These are phyloP conservation scores for Eurois occulta DNA, from an alignment of 2,888 invertebrate genomes.

Conservation along the genomic window DNA sequence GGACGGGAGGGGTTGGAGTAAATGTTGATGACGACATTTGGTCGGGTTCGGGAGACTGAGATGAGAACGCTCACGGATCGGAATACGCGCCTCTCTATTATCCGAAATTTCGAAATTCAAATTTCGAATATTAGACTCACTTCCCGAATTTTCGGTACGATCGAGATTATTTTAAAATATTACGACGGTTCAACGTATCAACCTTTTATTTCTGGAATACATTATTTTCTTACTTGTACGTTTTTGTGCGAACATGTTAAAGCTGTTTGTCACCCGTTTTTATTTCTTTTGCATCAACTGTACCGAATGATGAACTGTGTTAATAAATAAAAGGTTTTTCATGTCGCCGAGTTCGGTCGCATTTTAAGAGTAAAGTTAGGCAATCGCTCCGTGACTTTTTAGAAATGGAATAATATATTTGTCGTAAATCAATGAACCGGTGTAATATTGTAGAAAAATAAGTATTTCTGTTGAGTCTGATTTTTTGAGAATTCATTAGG, in stretches of 20 bases:
- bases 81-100: slow-evolving; percentile 64
- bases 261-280: slow-evolving; percentile 65
- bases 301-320: slow-evolving; percentile 75
- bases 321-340: slow-evolving; percentile 82
- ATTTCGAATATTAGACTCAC: slow-evolving; percentile 50
- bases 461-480: slow-evolving; percentile 27
- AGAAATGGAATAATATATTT: slow-evolving; percentile 62
- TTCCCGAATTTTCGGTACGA: slow-evolving; percentile 33
- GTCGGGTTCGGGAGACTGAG: slow-evolving; percentile 79
- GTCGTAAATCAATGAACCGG: slow-evolving; percentile 63
- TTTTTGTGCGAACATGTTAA: slow-evolving; percentile 53
- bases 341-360: slow-evolving; percentile 74
- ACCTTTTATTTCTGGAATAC: slow-evolving; percentile 33
- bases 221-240: slow-evolving; percentile 46
- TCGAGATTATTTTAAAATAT: slow-evolving; percentile 26
- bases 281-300: slow-evolving; percentile 75
- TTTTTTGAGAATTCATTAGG: slow-evolving; percentile 19
- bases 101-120: slow-evolving; percentile 59
- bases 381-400: slow-evolving; percentile 63
- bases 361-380: slow-evolving; percentile 70
- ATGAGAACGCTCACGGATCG: slow-evolving; percentile 72
- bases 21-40: slow-evolving; percentile 86
- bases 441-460: slow-evolving; percentile 50
- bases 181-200: slow-evolving; percentile 18
- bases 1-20: slow-evolving; percentile 71